Conservation (phyloP, 2,797 vertebrate genomes). For the Periparus ater region DNA sequence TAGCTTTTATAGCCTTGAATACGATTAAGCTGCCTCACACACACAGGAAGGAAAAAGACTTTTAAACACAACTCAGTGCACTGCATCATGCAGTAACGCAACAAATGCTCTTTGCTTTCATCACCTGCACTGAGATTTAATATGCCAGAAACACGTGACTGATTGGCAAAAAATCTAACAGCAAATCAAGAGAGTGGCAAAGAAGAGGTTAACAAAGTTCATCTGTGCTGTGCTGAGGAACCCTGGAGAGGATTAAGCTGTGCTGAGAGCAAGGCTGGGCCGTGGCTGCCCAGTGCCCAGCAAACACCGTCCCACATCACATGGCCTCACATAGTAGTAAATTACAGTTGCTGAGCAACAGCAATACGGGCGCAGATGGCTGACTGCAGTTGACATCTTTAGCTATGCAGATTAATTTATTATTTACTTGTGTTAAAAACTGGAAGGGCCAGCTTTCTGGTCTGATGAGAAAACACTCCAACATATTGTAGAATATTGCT, state of each 20-base stretch:
- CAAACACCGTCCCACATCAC: constrained; percentile 49
- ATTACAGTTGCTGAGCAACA: constrained; percentile 75
- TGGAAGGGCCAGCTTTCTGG: background rate
- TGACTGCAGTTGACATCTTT: constrained; percentile 70
- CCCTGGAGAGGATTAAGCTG: background rate
- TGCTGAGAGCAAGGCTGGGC: constrained; percentile 19
- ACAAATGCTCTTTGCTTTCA: background rate
- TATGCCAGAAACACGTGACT: rapidly evolving
- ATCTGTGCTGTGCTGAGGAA: background rate
- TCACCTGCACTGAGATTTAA: background rate
- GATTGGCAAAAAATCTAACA: background rate
- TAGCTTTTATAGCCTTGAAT: background rate
- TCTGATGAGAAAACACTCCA: background rate
- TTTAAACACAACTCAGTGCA: background rate
- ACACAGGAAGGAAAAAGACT: background rate
- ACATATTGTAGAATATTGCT: background rate
- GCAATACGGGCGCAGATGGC: constrained; percentile 59
- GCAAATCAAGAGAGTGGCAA: background rate
- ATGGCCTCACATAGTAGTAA: constrained; percentile 66
- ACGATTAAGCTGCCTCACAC: background rate
- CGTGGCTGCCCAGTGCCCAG: background rate
- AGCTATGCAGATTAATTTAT: constrained; percentile 75
- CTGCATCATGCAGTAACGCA: background rate
- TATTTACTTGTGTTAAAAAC: constrained; percentile 71
- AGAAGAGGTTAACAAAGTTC: constrained; percentile 16